A percentile compares a stretch with the other conserved stretches of the same genome.
Conservation (phyloP, 2,113 vertebrate species). For the Laterallus jamaicensis region DNA sequence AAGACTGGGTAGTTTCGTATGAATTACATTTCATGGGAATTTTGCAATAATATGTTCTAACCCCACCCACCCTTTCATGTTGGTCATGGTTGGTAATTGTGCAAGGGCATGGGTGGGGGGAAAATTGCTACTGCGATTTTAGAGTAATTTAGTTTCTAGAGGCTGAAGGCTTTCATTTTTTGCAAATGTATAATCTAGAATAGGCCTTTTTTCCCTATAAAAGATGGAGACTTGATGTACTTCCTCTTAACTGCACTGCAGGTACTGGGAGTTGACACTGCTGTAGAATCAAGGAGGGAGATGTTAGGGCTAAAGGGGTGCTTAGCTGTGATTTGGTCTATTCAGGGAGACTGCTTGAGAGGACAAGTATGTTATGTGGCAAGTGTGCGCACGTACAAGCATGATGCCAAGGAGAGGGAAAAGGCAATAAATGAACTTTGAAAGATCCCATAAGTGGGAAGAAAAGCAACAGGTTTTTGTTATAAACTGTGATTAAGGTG, state of each 20-base stretch:
- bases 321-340: not conserved
- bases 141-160: conserved; percentile 33
- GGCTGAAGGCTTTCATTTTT: not conserved
- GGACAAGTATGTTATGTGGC: not conserved
- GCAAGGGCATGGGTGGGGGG: conserved; percentile 16
- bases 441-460: not conserved
- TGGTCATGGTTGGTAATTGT: conserved; percentile 34
- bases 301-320: not conserved
- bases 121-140: conserved; percentile 45
- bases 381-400: not conserved
- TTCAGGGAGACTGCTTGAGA: not conserved
- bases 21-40: conserved; percentile 54
- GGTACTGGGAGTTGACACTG: not conserved
- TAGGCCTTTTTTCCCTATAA: not conserved
- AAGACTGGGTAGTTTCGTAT: conserved; percentile 8
- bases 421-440: not conserved
- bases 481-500: not conserved
- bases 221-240: not conserved
- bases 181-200: not conserved
- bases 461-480: not conserved
- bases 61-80: conserved; percentile 54
- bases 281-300: not conserved
- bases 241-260: not conserved
- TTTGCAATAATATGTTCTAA: conserved; percentile 38
- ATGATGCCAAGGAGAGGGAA: not conserved